Conservation (phyloP, 1,140 invertebrate genomes). For the Caenorhabditis elegans region DNA sequence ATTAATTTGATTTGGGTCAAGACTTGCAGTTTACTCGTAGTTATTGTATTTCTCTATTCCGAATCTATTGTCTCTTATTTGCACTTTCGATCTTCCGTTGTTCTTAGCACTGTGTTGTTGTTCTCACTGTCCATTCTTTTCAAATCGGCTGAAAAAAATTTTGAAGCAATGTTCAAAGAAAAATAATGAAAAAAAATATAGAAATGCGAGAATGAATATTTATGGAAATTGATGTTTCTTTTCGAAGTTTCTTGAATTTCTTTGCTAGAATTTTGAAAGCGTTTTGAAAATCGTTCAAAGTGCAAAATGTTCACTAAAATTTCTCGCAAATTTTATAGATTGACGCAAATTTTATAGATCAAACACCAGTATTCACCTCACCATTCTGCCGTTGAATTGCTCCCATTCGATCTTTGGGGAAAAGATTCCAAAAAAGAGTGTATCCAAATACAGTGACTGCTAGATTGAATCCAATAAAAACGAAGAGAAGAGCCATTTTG, state of each 20-base stretch:
- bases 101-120: not conserved
- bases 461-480: not conserved
- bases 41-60: not conserved
- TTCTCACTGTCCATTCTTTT: not conserved
- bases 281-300: too few relatives aligned
- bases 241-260: too few relatives aligned
- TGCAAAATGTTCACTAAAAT: too few relatives aligned
- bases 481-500: not conserved
- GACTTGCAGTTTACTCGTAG: not conserved
- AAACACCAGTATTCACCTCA: slow-evolving; percentile 23
- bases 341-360: too few relatives aligned
- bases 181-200: not conserved
- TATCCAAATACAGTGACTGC: slow-evolving; percentile 9
- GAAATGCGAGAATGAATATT: too few relatives aligned
- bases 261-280: too few relatives aligned
- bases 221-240: too few relatives aligned
- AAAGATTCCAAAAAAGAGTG: not conserved
- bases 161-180: not conserved
- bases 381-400: not conserved
- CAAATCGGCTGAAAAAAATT: not conserved
- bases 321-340: too few relatives aligned
- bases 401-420: slow-evolving; percentile 8
- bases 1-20: not conserved
- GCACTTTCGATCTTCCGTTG: not conserved
- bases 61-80: not conserved